Evolutionary conservation across 2,888 invertebrate genomes (phyloP).

Genomic region (Spodoptera exigua): DNA sequence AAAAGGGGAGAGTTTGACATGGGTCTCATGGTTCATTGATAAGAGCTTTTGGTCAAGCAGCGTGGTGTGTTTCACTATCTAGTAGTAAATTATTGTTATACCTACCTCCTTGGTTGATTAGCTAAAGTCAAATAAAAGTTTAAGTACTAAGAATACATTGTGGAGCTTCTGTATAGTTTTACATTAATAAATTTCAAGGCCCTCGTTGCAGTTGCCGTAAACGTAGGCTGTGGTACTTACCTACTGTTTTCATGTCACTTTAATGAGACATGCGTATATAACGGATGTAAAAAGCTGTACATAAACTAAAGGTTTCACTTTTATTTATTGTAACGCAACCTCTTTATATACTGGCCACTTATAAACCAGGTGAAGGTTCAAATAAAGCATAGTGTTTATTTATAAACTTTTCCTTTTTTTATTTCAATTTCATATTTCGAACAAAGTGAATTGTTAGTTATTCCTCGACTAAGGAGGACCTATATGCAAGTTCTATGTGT

Average conservation of each 20-base stretch:
- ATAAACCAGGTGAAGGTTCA: slow-evolving; percentile 25
- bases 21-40: too few species aligned
- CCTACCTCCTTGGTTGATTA: too few species aligned
- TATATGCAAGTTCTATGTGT: too few species aligned
- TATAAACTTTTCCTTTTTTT: not conserved
- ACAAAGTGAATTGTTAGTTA: not conserved
- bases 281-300: slow-evolving; percentile 53
- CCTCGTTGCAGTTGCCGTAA: slow-evolving; percentile 65
- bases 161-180: slow-evolving; percentile 34
- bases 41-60: too few species aligned
- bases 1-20: too few species aligned
- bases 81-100: too few species aligned
- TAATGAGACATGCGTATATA: slow-evolving; percentile 70
- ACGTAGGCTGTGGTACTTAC: slow-evolving; percentile 58
- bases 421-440: not conserved
- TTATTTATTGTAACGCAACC: slow-evolving; percentile 42
- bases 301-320: slow-evolving; percentile 38
- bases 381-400: slow-evolving; percentile 25
- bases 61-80: too few species aligned
- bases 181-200: slow-evolving; percentile 4
- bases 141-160: too few species aligned
- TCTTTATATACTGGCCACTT: slow-evolving; percentile 30
- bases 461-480: too few species aligned
- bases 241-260: slow-evolving; percentile 69
- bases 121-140: too few species aligned